Conservation (phyloP, 2,113 vertebrate genomes). For the Amazona vittata region DNA sequence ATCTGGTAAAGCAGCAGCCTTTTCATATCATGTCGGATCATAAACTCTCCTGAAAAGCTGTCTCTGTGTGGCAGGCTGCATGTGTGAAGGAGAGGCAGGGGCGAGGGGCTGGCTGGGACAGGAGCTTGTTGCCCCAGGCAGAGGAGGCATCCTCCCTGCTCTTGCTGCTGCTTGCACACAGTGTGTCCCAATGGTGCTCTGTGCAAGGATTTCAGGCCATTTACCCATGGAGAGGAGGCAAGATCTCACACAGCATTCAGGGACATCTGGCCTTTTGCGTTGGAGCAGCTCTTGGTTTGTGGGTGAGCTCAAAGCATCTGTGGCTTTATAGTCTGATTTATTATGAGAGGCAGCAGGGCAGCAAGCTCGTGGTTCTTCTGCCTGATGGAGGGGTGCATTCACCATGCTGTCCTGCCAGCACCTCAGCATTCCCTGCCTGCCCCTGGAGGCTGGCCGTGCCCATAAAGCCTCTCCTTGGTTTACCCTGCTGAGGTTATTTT, state of each 20-base stretch:
- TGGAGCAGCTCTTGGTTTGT: background rate
- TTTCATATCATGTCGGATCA: conserved; percentile 42
- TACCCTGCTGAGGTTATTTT: background rate
- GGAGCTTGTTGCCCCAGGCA: background rate
- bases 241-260: rapidly evolving
- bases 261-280: background rate
- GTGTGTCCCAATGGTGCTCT: background rate
- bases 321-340: background rate
- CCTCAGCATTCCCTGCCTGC: background rate
- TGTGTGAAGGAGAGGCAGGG: conserved; percentile 8
- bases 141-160: background rate
- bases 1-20: conserved; percentile 71
- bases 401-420: background rate
- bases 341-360: background rate
- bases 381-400: background rate
- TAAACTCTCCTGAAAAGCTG: conserved; percentile 42
- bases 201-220: background rate
- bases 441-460: background rate
- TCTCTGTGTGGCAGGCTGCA: conserved; percentile 2
- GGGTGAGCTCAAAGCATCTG: background rate
- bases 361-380: background rate
- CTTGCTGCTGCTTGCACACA: background rate
- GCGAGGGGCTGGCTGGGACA: background rate
- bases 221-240: rapidly evolving
- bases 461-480: background rate